Base-by-base conservation (phyloP, 2,113 vertebrate species). In the Callorhinus ursinus region DNA sequence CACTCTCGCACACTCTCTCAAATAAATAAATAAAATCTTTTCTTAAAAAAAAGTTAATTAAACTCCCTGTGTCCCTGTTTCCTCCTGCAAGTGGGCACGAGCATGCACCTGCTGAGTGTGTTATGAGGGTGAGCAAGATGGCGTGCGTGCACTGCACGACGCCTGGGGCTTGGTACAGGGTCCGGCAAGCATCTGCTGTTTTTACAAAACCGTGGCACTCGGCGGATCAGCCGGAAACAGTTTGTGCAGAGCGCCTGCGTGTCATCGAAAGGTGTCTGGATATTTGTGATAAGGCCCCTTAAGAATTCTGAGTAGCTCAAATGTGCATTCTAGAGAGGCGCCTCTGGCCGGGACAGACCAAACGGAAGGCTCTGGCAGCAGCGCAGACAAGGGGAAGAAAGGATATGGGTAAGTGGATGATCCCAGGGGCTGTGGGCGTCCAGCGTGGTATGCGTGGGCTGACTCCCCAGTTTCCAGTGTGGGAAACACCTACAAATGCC, bases 81-180 rank as follows among this genome's bases (percentile, higher is more conserved):
- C 39, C 39, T 59, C 28, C 65, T 69, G 61, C 26, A 2, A 4
- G 31, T 6, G 18, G 12, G 42, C 0, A 5, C 26, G 28, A 28
- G 12, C 5, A 18, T 5, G 69, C 36, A 2, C 69, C 69, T 24
- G 69, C 69, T 0, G 69, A 39, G 36, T 2, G 22, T 3, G 67
- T 8, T 1, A 33, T 18, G 33, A 19, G 33, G 67, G 67, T 1
- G 67, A 69, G 18, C 33, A n/a, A 19, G 36, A 26, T 65, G 4
- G 11, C 19, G 2, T 28, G 24, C 67, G 1, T 11, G n/a, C n/a
- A 10, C 61, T 0, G 5, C 18, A 31, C 21, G 13, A 1, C 0
- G 2, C 18, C 59, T 5, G 18, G 72, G 18, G 39, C 1, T 2
- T 0, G 3, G 7, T 2, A 1, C 0, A 3, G 53, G 69, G 46